Percentiles rank a stretch among this genome's conserved stretches.
These are phyloP conservation scores for Halcyon leucocephala DNA, from an alignment of 2,797 vertebrate genomes.

Conservation along the genomic window DNA sequence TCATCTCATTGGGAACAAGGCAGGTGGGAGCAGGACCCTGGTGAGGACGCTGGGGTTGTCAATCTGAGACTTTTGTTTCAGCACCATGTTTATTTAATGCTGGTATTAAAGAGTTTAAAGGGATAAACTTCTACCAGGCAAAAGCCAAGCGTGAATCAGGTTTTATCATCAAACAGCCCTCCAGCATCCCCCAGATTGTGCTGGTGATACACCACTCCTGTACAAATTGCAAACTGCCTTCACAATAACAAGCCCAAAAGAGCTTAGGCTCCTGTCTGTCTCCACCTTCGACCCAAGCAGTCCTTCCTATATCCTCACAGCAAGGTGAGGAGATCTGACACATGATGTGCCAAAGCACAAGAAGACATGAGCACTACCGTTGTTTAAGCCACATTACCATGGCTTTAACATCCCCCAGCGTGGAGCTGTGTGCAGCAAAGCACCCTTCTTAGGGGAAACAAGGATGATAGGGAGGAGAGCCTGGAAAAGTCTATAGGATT, in stretches of 20 bases:
- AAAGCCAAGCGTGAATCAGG: background rate
- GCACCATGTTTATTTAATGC: background rate
- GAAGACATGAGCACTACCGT: background rate
- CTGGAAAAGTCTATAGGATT: background rate
- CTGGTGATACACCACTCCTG: background rate
- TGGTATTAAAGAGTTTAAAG: background rate
- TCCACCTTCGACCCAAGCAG: background rate
- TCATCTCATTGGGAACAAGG: background rate
- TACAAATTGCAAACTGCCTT: background rate
- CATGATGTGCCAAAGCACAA: background rate
- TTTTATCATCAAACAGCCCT: background rate
- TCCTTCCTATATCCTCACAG: background rate
- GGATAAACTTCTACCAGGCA: background rate
- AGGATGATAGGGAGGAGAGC: background rate
- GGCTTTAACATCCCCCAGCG: background rate
- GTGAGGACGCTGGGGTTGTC: background rate
- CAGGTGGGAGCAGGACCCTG: background rate
- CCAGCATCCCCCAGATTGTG: background rate
- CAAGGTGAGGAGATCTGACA: background rate
- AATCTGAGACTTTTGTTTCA: background rate
- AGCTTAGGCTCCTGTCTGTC: background rate
- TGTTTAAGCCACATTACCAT: background rate
- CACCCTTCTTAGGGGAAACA: background rate
- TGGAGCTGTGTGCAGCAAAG: background rate
- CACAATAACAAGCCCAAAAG: background rate